Evolutionary conservation across 2,888 invertebrate species (phyloP).

Genomic region (Flabesymbios commensalis): DNA sequence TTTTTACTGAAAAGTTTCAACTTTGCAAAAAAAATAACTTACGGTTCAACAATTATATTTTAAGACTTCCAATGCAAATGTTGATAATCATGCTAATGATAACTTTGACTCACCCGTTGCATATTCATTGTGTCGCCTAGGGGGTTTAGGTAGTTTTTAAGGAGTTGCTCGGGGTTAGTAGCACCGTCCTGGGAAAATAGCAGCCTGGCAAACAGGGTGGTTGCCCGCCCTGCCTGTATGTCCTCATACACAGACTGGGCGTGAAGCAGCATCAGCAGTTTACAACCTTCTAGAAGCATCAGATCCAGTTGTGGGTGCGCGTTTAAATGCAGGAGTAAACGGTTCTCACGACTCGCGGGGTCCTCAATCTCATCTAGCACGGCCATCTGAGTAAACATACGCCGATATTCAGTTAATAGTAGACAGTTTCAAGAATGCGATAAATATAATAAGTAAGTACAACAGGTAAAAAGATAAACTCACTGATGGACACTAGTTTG

Average conservation of each 20-base stretch:
- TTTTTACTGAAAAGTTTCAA: too few species aligned
- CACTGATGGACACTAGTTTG: background rate
- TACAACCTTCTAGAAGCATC: constrained; percentile 60
- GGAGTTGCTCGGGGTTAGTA: constrained; percentile 50
- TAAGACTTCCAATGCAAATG: too few species aligned
- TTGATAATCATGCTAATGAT: too few species aligned
- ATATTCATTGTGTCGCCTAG: constrained; percentile 61
- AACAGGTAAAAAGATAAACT: background rate
- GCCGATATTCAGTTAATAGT: background rate
- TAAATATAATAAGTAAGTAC: too few species aligned
- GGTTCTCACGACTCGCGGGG: constrained; percentile 33
- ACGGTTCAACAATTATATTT: too few species aligned
- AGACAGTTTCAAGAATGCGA: too few species aligned
- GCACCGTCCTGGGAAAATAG: constrained; percentile 62
- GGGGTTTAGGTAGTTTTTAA: constrained; percentile 61
- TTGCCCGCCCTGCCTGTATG: constrained; percentile 39
- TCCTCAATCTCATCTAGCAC: constrained; percentile 43
- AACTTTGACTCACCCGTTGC: constrained; percentile 62
- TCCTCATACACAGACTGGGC: constrained; percentile 54
- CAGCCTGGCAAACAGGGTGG: constrained; percentile 61
- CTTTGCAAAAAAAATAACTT: too few species aligned
- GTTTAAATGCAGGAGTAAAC: constrained; percentile 44
- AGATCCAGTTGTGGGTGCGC: constrained; percentile 49
- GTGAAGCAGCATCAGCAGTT: constrained; percentile 61
- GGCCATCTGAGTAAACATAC: constrained; percentile 36